A percentile compares a stretch with the other conserved stretches of the same genome.
These are phyloP conservation scores for Tupaia chinensis DNA, from an alignment of 2,113 vertebrate species.

Conservation along the genomic window DNA sequence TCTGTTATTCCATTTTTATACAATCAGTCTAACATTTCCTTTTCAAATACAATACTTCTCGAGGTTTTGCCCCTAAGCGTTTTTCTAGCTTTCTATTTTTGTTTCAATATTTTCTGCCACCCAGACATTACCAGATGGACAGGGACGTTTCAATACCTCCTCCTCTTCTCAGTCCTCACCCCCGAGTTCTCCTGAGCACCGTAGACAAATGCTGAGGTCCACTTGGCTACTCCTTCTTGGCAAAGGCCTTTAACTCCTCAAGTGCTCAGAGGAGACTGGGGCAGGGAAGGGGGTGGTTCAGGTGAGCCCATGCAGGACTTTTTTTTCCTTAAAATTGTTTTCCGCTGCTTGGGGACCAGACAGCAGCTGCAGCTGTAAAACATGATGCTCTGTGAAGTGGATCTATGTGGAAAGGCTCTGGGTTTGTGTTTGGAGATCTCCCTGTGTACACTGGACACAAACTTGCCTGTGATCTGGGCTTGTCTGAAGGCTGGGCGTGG, in stretches of 20 bases:
- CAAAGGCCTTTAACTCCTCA: constrained; percentile 73
- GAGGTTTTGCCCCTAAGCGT: constrained; percentile 82
- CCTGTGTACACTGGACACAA: too few relatives aligned
- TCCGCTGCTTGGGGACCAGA: too few relatives aligned
- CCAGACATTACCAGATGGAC: constrained; percentile 85
- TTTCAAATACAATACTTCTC: constrained; percentile 79
- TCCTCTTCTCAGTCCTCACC: not conserved
- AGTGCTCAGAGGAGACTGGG: constrained; percentile 67
- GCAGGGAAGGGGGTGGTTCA: constrained; percentile 58
- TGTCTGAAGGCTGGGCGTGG: too few relatives aligned
- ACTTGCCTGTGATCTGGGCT: too few relatives aligned
- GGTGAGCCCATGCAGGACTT: not conserved
- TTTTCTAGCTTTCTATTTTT: constrained; percentile 83
- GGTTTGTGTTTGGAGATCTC: too few relatives aligned
- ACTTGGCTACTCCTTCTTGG: constrained; percentile 58
- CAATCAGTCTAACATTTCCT: constrained; percentile 73
- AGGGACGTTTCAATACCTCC: constrained; percentile 78
- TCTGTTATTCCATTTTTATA: constrained; percentile 80
- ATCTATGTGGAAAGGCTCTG: too few relatives aligned
- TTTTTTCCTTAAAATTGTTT: not conserved
- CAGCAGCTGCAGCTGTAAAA: too few relatives aligned
- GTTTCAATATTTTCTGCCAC: constrained; percentile 82
- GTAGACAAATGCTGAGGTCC: not conserved
- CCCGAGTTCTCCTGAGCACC: constrained; percentile 75
- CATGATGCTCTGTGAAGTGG: too few relatives aligned